These are phyloP conservation scores for Ryuthela nishihirai DNA, from an alignment of 2,888 invertebrate genomes.

Conservation along the genomic window DNA sequence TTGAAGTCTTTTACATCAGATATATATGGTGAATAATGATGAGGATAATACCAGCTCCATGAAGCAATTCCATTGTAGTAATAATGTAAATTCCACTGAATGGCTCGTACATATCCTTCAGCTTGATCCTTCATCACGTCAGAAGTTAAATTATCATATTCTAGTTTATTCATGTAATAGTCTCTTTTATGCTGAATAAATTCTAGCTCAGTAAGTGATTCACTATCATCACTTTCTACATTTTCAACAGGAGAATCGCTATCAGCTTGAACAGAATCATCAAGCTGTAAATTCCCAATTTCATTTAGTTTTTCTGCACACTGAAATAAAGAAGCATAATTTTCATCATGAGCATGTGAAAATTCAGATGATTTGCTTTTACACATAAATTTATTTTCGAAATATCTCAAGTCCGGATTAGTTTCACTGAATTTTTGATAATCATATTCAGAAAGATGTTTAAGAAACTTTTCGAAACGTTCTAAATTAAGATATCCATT, in stretches of 20 bases:
- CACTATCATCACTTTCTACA: conserved; percentile 46
- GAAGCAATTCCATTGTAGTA: conserved; percentile 95
- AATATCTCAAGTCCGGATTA: conserved; percentile 68
- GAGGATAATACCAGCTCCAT: conserved; percentile 98
- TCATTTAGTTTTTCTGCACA: conserved; percentile 15
- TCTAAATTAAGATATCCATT: conserved; percentile 73
- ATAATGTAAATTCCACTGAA: conserved; percentile 95
- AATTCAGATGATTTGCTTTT: conserved; percentile 1
- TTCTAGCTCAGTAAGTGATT: conserved; percentile 53
- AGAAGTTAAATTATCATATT: conserved; percentile 68
- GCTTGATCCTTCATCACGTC: conserved; percentile 76
- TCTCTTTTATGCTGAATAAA: conserved; percentile 80
- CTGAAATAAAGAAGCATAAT: background rate
- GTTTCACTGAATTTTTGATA: conserved; percentile 48
- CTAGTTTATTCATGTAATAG: conserved; percentile 88
- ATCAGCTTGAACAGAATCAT: conserved; percentile 7
- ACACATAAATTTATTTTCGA: conserved; percentile 63
- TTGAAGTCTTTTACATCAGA: conserved; percentile 82
- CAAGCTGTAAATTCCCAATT: conserved; percentile 6
- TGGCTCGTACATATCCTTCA: conserved; percentile 81
- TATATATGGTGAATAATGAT: conserved; percentile 94
- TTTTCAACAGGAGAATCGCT: conserved; percentile 52
- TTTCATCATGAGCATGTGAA: background rate
- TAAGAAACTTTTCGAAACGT: conserved; percentile 73
- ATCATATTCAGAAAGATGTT: conserved; percentile 47